Percentiles rank a stretch among this genome's conserved stretches.
These are phyloP conservation scores for Illadopsis cleaveri DNA, from an alignment of 2,113 vertebrate genomes.

Conservation along the genomic window DNA sequence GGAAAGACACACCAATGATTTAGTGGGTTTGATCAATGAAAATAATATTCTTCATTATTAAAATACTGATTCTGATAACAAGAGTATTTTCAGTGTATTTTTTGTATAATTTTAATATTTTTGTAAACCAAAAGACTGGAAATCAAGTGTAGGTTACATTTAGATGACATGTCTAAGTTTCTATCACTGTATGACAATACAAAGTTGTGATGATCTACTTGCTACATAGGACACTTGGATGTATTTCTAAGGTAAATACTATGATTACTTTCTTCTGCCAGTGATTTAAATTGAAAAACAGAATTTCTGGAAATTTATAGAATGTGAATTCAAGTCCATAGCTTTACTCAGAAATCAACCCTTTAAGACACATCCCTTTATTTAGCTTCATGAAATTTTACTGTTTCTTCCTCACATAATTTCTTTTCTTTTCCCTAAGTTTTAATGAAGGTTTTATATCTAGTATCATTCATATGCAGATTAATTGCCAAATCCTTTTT, in stretches of 20 bases:
- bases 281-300: neutral
- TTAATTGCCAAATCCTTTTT: slow-evolving; percentile 58
- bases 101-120: neutral
- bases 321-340: neutral
- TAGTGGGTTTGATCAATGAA: neutral
- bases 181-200: neutral
- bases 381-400: slow-evolving; percentile 31
- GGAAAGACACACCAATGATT: neutral
- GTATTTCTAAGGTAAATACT: neutral
- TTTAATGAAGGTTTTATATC: slow-evolving; percentile 62
- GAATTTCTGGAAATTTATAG: neutral
- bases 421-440: slow-evolving; percentile 32
- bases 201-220: neutral
- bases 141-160: neutral
- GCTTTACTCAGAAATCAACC: neutral
- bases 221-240: neutral
- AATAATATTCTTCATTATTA: neutral
- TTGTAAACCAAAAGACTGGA: neutral
- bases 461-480: slow-evolving; percentile 61
- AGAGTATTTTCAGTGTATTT: neutral
- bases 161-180: neutral
- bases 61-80: neutral
- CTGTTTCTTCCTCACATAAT: slow-evolving; percentile 15
- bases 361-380: neutral
- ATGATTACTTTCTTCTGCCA: neutral